Base-by-base conservation (phyloP, 2,888 invertebrate species). In the Zelleria hepariella region DNA sequence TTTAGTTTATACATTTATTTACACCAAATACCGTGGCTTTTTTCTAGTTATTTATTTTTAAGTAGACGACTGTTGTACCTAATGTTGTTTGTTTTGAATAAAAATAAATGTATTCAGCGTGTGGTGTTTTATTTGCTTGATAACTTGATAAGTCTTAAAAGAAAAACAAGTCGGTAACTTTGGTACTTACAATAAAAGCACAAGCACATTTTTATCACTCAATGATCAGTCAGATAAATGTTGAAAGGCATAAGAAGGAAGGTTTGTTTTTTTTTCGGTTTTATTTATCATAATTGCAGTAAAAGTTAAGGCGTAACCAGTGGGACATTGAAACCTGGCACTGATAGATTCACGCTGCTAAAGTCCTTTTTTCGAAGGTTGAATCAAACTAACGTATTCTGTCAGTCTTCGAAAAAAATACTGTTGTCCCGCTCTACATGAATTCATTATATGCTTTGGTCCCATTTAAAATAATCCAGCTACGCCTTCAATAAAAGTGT, bases 181-280 rank as follows among this genome's bases (percentile, higher is more conserved):
- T 82, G 75, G n/a, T n/a, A n/a, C n/a, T n/a, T 82, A 89, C 84
- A 86, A 79, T 84, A 77, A 82, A 89, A 89, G 88, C 89, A 86
- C 83, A 88, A 89, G 88, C 88, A 82, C 79, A 77, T 80, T 68
- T 73, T 78, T 83, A 86, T 88, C 86, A 86, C 84, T 86, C 77
- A 74, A 72, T 78, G 71, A 70, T 87, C 87, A 88, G 87, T 88
- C 87, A 77, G 81, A 82, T 74, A 75, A 77, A 76, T 76, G 32
- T 73, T 75, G 66, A 75, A 81, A 85, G 80, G 80, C 80, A 73
- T 75, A 76, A 74, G 78, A 80, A 81, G 82, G 82, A 84, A 81
- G 77, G 80, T 77, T 78, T 74, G 70, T 76, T 15, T 42, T 42
- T 15, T 78, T 67, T n/a, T 62, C 67, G n/a, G 71, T 68, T 62